Conservation (phyloP, 2,113 vertebrate species). For the Triplophysa rosa region DNA sequence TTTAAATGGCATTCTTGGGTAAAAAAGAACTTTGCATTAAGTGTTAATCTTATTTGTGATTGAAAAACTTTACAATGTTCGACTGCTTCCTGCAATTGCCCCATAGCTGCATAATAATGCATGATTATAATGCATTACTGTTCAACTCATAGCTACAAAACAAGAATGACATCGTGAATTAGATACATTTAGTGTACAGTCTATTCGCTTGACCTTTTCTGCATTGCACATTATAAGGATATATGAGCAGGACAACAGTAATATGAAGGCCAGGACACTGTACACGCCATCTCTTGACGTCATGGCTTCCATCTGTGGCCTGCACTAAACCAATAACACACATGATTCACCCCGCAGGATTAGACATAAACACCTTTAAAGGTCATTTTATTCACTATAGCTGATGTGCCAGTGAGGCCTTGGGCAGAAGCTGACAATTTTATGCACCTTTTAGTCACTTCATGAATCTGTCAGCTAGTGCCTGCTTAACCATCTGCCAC, state of each 20-base stretch:
- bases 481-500: no score
- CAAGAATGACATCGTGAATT: conserved; percentile 5
- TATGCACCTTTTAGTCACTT: no score
- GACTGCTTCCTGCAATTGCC: not conserved
- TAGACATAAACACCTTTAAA: not conserved
- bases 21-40: no score
- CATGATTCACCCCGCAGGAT: conserved; percentile 1
- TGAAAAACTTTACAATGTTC: not conserved
- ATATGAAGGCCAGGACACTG: conserved; percentile 18
- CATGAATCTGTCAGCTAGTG: no score
- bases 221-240: conserved; percentile 32
- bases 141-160: not conserved
- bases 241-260: conserved; percentile 9
- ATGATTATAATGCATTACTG: no score
- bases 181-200: conserved; percentile 11
- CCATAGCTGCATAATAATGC: no score
- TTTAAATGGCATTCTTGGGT: no score
- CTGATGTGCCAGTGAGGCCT: no score
- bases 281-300: conserved; percentile 10
- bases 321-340: not conserved
- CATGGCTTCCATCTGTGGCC: conserved; percentile 22
- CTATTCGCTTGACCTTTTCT: conserved; percentile 20
- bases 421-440: no score
- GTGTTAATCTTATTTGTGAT: no score
- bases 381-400: no score